Evolutionary conservation across 2,888 invertebrate species (phyloP), one percentile per base, ranked within the genome.

Genomic region (Volucella bombylans): DNA sequence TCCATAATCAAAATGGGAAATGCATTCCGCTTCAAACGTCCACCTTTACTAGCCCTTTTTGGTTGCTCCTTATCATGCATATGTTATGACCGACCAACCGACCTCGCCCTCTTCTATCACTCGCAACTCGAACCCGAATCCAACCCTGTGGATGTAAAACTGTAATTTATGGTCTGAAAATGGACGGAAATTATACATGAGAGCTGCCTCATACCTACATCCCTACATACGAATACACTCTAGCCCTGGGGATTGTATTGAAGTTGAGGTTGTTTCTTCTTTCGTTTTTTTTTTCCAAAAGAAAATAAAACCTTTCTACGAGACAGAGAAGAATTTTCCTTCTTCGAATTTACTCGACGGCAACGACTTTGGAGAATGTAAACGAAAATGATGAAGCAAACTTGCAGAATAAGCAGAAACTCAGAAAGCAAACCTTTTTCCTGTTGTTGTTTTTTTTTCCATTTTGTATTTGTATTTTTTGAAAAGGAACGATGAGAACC

Each of bases 161-260:
- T 74, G 69, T 83, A 79, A 72, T 80, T 85, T 80, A 85, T 80
- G 50, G 73, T 23, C 54, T 65, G 69, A 69, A 67, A 83, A 74
- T 72, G 83, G 80, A 85, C 74, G 71, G 73, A 83, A 79, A 83
- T 85, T 85, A 85, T 74, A 76, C 57, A 80, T 62, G 76, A 76
- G 71, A 14, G 43, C 31, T 31, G 31, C 59, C 39, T 11, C 23
- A 45, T 8, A 31, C 23, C n/a, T 23, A 41, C 23, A 31, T 31
- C 14, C 45, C 15, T 47, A 65, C 39, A 47, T 55, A 67, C 45
- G 10, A 41, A 31, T 31, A 31, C 31, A 31, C 6, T 6, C 6
- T 6, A 31, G 31, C 31, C 31, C 31, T 6, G 6, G 31, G 31
- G 31, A 31, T 31, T 31, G 31, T 31, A 31, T 31, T 31, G 31